These are phyloP conservation scores for Punctoribates punctum DNA, from an alignment of 2,888 invertebrate species.

Conservation along the genomic window DNA sequence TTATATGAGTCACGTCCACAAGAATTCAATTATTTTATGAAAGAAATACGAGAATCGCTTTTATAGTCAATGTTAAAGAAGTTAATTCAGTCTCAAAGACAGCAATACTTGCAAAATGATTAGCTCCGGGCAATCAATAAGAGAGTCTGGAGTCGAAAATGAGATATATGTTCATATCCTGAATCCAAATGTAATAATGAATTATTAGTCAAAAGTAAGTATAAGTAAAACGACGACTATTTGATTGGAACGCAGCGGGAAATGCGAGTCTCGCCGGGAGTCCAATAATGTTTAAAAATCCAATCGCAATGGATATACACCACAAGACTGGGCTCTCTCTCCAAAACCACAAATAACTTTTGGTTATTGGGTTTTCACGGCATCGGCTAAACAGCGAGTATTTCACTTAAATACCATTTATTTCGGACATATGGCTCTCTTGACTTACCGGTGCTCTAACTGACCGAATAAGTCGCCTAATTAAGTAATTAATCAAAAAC, in stretches of 20 bases:
- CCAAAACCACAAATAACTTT: not conserved
- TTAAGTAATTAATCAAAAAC: constrained; percentile 35
- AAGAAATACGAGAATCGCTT: constrained; percentile 33
- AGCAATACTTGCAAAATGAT: constrained; percentile 19
- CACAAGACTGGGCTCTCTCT: not conserved
- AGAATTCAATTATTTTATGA: constrained; percentile 35
- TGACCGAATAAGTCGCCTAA: constrained; percentile 29
- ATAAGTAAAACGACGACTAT: constrained; percentile 30
- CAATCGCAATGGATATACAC: constrained; percentile 12
- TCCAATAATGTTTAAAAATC: constrained; percentile 32
- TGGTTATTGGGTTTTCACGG: not conserved
- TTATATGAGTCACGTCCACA: constrained; percentile 31
- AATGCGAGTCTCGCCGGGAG: not conserved
- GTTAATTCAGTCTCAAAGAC: constrained; percentile 30
- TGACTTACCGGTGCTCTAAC: not conserved
- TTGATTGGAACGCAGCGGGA: constrained; percentile 33
- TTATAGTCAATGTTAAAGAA: not conserved
- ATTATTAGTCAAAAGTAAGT: constrained; percentile 34
- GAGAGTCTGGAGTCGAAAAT: constrained; percentile 2
- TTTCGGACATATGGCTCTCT: not conserved
- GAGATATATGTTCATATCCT: constrained; percentile 28
- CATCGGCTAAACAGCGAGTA: not conserved
- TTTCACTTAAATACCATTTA: not conserved
- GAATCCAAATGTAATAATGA: constrained; percentile 34
- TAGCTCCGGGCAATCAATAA: constrained; percentile 35